Conservation (phyloP, 2,113 vertebrate genomes). For the Monopterus albus region DNA sequence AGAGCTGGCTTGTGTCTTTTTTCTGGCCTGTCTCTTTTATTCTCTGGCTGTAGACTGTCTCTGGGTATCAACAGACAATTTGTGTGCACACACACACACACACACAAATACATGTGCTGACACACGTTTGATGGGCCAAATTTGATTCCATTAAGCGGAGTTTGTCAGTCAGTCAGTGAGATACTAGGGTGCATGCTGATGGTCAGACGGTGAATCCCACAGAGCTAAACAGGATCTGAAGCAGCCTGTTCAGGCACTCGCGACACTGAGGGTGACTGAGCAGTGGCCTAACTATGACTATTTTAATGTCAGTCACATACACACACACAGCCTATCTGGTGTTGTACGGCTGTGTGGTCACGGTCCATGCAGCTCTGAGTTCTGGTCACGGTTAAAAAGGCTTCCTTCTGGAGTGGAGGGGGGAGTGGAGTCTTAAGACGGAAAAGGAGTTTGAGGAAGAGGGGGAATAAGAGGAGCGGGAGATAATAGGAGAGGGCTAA, state of each 20-base stretch:
- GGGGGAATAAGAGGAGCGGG: constrained; percentile 46
- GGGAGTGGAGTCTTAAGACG: constrained; percentile 58
- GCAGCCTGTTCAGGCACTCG: constrained; percentile 51
- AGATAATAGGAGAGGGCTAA: constrained; percentile 70
- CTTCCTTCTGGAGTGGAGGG: constrained; percentile 66
- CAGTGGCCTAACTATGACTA: constrained; percentile 61
- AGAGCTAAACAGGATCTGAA: constrained; percentile 62
- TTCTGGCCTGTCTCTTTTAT: constrained; percentile 37
- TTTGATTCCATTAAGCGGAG: constrained; percentile 79
- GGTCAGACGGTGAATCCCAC: constrained; percentile 38
- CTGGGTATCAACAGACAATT: constrained; percentile 72
- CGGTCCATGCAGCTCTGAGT: constrained; percentile 71
- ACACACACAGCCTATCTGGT: constrained; percentile 44
- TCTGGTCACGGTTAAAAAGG: constrained; percentile 77
- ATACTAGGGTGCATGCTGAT: constrained; percentile 67
- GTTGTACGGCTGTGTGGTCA: constrained; percentile 71
- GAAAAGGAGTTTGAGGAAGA: constrained; percentile 33
- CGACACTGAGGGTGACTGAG: constrained; percentile 64
- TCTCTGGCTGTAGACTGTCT: constrained; percentile 71
- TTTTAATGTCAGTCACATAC: constrained; percentile 64
- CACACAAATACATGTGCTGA: constrained; percentile 55
- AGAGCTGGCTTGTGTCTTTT: constrained; percentile 52
- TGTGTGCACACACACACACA: constrained; percentile 36
- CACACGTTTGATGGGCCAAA: constrained; percentile 69
- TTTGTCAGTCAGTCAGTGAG: constrained; percentile 74